These are phyloP conservation scores for Labeo catla DNA, from an alignment of 2,113 vertebrate species.

Conservation along the genomic window DNA sequence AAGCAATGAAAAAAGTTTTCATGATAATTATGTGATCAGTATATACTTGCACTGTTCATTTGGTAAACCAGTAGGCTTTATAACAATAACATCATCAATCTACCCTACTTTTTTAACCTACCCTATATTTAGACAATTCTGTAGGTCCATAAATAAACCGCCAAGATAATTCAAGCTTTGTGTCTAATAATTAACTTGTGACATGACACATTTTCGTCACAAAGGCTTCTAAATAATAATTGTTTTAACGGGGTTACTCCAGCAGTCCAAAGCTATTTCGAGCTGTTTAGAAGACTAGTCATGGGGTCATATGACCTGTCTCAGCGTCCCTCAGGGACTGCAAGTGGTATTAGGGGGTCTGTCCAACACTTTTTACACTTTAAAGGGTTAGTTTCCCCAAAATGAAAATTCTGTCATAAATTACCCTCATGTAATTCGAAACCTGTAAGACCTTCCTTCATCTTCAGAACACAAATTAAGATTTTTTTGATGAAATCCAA, in stretches of 20 bases:
- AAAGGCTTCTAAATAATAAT: neutral
- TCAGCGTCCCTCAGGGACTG: neutral
- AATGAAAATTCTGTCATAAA: too few relatives aligned
- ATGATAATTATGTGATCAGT: neutral
- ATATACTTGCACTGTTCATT: neutral
- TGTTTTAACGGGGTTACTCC: neutral
- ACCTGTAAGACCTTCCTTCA: too few relatives aligned
- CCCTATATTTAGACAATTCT: neutral
- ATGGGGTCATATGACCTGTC: neutral
- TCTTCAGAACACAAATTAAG: too few relatives aligned
- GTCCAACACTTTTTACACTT: neutral
- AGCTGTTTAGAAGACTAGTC: neutral
- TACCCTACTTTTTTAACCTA: neutral
- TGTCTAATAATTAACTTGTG: neutral
- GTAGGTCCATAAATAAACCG: neutral
- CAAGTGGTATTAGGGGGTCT: neutral
- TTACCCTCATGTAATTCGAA: too few relatives aligned
- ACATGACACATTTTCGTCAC: neutral
- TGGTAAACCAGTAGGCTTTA: neutral
- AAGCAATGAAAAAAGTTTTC: neutral
- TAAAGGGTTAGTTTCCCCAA: too few relatives aligned
- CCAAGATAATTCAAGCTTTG: neutral
- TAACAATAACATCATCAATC: neutral
- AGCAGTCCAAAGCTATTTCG: neutral
- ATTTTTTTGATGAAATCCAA: too few relatives aligned